Base-by-base conservation (phyloP, 2,888 invertebrate species). In the Cremastinae sp. region DNA sequence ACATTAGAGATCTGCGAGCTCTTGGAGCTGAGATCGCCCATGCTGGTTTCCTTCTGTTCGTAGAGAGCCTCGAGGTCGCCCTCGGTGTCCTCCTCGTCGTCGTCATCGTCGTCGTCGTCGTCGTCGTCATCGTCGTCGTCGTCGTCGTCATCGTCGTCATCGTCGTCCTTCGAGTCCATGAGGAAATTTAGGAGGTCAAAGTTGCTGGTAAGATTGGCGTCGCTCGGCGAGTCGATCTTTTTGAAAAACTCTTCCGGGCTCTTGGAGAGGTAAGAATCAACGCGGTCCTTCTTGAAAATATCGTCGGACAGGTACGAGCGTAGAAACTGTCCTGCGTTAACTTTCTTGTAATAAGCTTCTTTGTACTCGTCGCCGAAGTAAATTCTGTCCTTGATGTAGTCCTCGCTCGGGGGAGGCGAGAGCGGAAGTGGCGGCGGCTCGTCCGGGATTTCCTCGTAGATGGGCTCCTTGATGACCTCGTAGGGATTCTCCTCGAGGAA, bases 181-280 rank as follows among this genome's bases (percentile, higher is more conserved):
- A 97, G 91, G 86, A 97, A 97, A 75, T 95, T 96, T 61, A 97
- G 91, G 83, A 97, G 96, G 85, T 97, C 97, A 84, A 96, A 96
- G 88, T 96, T 96, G 10, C 96, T 96, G 0, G 88, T 82, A 7
- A 88, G 78, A 45, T 86, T 86, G n/a, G 84, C 84, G 7, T 86
- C 85, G 8, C 78, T 75, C 1, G 73, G 95, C 95, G 61, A 96
- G 94, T 90, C 95, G 93, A 90, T 96, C 34, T 87, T 86, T 41
- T 88, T 86, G 71, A 85, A 89, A 54, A 84, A 85, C 10, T 85
- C 83, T 10, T 88, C 86, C 0, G 85, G 83, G 10, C 84, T 87
- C 54, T 85, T 87, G 0, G 85, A 83, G 7, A 87, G 74, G 56
- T 85, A 84, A 0, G 82, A 70, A 10, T 56, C 72, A 5, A 14